These are phyloP conservation scores for Zophobas atratus DNA, from an alignment of 1,140 invertebrate species.

Conservation along the genomic window DNA sequence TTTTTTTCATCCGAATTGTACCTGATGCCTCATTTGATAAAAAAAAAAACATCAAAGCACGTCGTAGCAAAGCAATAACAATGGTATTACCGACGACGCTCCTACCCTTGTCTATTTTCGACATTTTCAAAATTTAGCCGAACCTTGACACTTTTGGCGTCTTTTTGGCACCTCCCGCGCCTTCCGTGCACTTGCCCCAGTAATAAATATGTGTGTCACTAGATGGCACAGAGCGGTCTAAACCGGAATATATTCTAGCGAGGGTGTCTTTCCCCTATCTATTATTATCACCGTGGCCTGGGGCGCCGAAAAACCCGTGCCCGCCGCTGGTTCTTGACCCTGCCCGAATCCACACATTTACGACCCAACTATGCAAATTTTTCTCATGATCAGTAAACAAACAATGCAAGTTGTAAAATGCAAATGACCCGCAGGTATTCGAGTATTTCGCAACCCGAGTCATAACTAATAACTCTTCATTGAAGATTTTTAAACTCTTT, in stretches of 20 bases:
- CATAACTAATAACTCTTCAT: slow-evolving; percentile 64
- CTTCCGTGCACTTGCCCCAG: background rate
- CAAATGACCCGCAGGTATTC: slow-evolving; percentile 29
- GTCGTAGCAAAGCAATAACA: too few relatives aligned
- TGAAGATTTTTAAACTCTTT: slow-evolving; percentile 64
- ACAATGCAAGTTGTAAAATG: slow-evolving; percentile 46
- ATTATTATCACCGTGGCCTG: slow-evolving; percentile 24
- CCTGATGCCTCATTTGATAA: background rate
- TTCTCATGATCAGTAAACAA: slow-evolving; percentile 25
- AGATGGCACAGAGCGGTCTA: slow-evolving; percentile 40
- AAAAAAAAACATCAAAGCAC: background rate
- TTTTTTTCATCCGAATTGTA: too few relatives aligned
- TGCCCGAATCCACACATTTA: slow-evolving; percentile 1
- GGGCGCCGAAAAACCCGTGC: slow-evolving; percentile 1
- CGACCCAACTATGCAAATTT: slow-evolving; percentile 31
- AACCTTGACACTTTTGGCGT: too few relatives aligned
- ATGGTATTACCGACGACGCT: too few relatives aligned
- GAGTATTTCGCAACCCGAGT: slow-evolving; percentile 52
- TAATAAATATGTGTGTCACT: slow-evolving; percentile 43
- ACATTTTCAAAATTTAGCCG: too few relatives aligned
- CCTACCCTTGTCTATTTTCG: too few relatives aligned
- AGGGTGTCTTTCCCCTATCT: slow-evolving; percentile 25
- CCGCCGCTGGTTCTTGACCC: slow-evolving; percentile 10
- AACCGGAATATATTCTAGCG: slow-evolving; percentile 16
- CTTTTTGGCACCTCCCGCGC: too few relatives aligned